phyloP scores from a whole-genome alignment of 2,797 vertebrate genomes.

The Neostethus bicornis region DNA sequence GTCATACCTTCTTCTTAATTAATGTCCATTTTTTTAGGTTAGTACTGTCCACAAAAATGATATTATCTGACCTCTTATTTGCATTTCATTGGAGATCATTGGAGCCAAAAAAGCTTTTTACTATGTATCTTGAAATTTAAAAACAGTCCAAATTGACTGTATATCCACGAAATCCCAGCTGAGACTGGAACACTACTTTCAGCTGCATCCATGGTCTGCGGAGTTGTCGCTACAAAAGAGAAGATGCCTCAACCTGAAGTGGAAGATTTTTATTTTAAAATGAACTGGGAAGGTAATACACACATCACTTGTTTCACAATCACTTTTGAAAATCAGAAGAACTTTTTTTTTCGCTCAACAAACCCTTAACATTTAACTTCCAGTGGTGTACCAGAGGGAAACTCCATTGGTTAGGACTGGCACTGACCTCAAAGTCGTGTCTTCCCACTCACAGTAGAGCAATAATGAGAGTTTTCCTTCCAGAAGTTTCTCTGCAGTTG shows the following conservation, averaged over 20 bases:
- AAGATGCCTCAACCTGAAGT: neutral
- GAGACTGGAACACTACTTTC: conserved; percentile 2
- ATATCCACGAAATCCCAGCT: neutral
- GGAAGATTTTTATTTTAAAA: neutral
- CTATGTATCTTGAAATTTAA: too few species aligned
- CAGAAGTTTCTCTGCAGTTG: conserved; percentile 56
- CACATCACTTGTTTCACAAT: too few species aligned
- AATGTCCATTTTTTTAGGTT: conserved; percentile 43
- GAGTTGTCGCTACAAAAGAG: conserved; percentile 11
- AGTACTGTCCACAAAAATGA: conserved; percentile 45
- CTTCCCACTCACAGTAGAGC: conserved; percentile 53
- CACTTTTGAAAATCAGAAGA: too few species aligned
- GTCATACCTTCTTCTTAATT: conserved; percentile 4
- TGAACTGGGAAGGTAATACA: neutral
- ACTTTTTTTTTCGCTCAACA: conserved; percentile 7
- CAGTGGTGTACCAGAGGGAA: conserved; percentile 22
- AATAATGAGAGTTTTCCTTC: conserved; percentile 73
- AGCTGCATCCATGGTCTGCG: conserved; percentile 9
- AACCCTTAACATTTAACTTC: conserved; percentile 19
- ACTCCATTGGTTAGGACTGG: conserved; percentile 42
- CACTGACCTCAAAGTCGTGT: conserved; percentile 56
- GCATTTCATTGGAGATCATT: conserved; percentile 42
- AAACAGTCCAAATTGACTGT: neutral
- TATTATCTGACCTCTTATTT: conserved; percentile 44
- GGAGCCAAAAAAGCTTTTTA: too few species aligned